These are phyloP conservation scores for Haplotaxodon microlepis DNA, from an alignment of 2,113 vertebrate genomes.

Conservation along the genomic window DNA sequence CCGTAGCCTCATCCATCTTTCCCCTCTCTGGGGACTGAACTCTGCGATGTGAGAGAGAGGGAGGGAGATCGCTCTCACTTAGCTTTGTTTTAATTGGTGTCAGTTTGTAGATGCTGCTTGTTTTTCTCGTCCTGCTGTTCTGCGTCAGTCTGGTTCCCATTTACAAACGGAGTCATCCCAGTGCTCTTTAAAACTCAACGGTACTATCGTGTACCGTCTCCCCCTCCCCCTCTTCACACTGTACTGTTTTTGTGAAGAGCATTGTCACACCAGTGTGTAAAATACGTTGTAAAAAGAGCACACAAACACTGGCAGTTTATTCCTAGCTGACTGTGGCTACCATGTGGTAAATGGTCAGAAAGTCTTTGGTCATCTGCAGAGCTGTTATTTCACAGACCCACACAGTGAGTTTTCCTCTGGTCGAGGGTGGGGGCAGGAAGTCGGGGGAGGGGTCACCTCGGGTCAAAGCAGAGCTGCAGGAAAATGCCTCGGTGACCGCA, in stretches of 20 bases:
- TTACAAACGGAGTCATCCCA: neutral
- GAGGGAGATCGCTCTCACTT: neutral
- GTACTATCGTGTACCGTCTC: neutral
- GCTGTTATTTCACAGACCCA: neutral
- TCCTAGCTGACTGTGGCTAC: neutral
- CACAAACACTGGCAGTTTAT: neutral
- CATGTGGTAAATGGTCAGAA: constrained; percentile 13
- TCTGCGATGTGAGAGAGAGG: rapidly evolving
- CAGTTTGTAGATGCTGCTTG: neutral
- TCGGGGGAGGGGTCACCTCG: neutral
- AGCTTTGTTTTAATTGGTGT: neutral
- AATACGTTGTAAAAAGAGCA: neutral
- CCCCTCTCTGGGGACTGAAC: neutral
- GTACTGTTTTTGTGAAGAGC: neutral
- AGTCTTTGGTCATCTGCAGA: neutral
- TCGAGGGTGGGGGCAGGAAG: neutral
- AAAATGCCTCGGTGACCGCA: neutral
- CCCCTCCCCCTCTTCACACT: neutral
- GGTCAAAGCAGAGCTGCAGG: neutral
- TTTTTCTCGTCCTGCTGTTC: neutral
- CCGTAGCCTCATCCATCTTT: neutral
- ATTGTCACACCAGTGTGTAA: constrained; percentile 2
- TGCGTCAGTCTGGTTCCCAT: neutral
- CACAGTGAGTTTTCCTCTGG: neutral
- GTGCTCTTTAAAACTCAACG: neutral